These are phyloP conservation scores for Bombyx mori DNA, from an alignment of 1,140 invertebrate genomes.

Conservation along the genomic window DNA sequence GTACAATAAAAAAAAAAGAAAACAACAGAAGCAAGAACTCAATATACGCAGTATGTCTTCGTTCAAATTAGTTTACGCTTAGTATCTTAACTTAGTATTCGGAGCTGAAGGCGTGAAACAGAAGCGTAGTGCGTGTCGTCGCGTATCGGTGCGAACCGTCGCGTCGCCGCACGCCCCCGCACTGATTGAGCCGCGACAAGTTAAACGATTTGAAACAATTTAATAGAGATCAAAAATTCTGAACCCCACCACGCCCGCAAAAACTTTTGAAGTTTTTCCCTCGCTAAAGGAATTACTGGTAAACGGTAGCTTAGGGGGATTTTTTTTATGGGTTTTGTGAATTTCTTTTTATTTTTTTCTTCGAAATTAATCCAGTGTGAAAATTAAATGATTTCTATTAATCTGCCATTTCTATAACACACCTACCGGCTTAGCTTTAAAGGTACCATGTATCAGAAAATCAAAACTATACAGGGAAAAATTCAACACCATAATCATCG, in stretches of 20 bases:
- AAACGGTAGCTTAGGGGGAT: constrained; percentile 53
- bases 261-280: constrained; percentile 71
- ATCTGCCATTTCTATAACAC: no score
- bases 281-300: constrained; percentile 67
- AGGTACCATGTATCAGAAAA: no score
- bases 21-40: no score
- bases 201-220: constrained; percentile 72
- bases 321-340: constrained; percentile 48
- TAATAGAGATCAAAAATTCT: constrained; percentile 71
- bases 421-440: no score
- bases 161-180: constrained; percentile 33
- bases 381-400: no score
- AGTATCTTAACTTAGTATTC: constrained; percentile 23
- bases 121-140: constrained; percentile 9
- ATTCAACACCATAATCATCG: no score
- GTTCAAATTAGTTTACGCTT: background rate
- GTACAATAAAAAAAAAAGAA: no score
- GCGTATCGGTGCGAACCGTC: constrained; percentile 9
- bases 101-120: constrained; percentile 41
- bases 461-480: no score
- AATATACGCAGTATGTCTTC: background rate
- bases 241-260: constrained; percentile 55
- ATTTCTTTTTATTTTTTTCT: constrained; percentile 33
- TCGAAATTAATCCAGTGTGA: no score
- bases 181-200: constrained; percentile 70